Conservation (phyloP, 2,797 vertebrate species). For the Enteromius trimaculatus region DNA sequence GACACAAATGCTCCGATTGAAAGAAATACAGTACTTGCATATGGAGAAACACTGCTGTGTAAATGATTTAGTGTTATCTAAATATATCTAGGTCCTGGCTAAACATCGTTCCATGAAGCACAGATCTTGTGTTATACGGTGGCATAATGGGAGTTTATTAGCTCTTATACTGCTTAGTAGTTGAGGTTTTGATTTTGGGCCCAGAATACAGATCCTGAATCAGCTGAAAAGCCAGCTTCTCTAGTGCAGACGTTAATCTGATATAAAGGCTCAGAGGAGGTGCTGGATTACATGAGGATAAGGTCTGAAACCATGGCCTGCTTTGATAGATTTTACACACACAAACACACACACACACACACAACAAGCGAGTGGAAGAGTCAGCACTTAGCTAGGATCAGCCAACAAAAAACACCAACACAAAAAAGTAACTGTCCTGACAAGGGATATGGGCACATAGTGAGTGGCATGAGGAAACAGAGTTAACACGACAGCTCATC, state of each 20-base stretch:
- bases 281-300: constrained; percentile 53
- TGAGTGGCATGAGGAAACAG: neutral
- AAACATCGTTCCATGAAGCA: neutral
- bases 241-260: constrained; percentile 42
- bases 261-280: constrained; percentile 38
- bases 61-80: neutral
- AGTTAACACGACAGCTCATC: neutral
- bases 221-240: constrained; percentile 36
- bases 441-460: neutral
- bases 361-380: neutral
- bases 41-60: neutral
- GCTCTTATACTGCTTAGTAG: neutral
- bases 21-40: neutral
- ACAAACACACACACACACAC: neutral
- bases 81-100: neutral
- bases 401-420: neutral
- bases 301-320: constrained; percentile 35
- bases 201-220: constrained; percentile 42
- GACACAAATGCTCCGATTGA: neutral
- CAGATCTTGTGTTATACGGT: neutral
- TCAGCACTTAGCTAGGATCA: neutral
- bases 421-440: neutral
- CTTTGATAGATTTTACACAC: constrained; percentile 50
- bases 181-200: constrained; percentile 25
- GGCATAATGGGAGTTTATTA: constrained; percentile 1